A percentile compares a stretch with the other conserved stretches of the same genome.
Conservation (phyloP, 2,888 invertebrate genomes). For the Leistus spinibarbis region DNA sequence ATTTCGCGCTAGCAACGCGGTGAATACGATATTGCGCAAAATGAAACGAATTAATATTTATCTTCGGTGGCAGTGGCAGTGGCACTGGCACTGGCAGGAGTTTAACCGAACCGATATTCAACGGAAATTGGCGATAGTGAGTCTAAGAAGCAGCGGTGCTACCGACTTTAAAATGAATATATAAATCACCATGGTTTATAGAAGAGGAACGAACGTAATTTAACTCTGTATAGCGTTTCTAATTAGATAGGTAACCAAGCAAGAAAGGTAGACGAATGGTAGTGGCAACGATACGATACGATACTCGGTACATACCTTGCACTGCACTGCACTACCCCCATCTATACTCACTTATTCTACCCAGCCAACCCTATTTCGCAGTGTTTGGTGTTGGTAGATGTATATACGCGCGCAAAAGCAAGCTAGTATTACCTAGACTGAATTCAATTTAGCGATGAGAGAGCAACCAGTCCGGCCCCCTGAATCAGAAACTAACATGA, state of each 20-base stretch:
- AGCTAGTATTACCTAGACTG: not conserved
- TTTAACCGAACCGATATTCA: not conserved
- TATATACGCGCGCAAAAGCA: not conserved
- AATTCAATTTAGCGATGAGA: slow-evolving; percentile 5
- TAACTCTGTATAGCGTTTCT: slow-evolving; percentile 31
- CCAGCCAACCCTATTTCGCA: not conserved
- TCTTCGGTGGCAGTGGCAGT: not conserved
- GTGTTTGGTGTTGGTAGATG: not conserved
- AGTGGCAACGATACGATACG: not conserved
- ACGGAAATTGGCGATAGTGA: not conserved
- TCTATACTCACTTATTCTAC: not conserved
- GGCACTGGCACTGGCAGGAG: not conserved
- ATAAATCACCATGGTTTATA: slow-evolving; percentile 38
- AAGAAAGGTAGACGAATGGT: slow-evolving; percentile 24
- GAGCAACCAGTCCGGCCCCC: not conserved
- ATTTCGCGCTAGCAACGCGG: not conserved
- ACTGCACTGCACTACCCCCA: not conserved
- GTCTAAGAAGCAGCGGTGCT: not conserved
- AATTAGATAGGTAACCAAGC: slow-evolving; percentile 37
- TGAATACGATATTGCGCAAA: not conserved
- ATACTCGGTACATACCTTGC: not conserved
- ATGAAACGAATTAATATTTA: not conserved
- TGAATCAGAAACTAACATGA: slow-evolving; percentile 4
- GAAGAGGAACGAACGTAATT: slow-evolving; percentile 34
- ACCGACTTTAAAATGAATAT: slow-evolving; percentile 36